These are phyloP conservation scores for Parnassius smintheus DNA, from an alignment of 2,888 invertebrate genomes.

Conservation along the genomic window DNA sequence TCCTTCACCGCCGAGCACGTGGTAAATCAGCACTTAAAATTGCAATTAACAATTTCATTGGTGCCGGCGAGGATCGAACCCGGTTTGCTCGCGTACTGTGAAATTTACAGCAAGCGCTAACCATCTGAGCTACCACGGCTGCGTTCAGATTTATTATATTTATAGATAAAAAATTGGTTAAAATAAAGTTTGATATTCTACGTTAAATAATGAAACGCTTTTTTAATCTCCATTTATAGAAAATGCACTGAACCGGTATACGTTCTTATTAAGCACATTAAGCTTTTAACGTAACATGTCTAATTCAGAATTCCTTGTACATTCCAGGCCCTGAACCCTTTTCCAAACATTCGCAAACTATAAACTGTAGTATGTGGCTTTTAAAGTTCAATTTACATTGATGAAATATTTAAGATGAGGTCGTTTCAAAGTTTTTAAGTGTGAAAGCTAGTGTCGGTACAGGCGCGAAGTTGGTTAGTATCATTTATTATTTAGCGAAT, in stretches of 20 bases:
- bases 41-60: too few species aligned
- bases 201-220: too few species aligned
- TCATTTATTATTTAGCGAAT: slow-evolving; percentile 78
- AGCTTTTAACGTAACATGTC: slow-evolving; percentile 77
- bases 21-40: too few species aligned
- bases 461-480: slow-evolving; percentile 73
- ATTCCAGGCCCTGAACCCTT: slow-evolving; percentile 41
- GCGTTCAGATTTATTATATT: too few species aligned
- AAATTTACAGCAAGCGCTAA: too few species aligned
- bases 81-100: too few species aligned
- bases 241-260: slow-evolving; percentile 33
- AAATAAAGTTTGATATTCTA: too few species aligned
- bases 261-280: slow-evolving; percentile 70
- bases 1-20: too few species aligned
- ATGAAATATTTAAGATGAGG: slow-evolving; percentile 41
- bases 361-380: slow-evolving; percentile 21
- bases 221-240: background rate
- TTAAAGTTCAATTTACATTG: slow-evolving; percentile 40
- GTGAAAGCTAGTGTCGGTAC: slow-evolving; percentile 64
- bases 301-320: slow-evolving; percentile 61
- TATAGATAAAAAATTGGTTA: too few species aligned
- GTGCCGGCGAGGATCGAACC: too few species aligned
- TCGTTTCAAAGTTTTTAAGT: slow-evolving; percentile 57
- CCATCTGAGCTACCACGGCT: too few species aligned
- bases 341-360: slow-evolving; percentile 23